A percentile compares a stretch with the other conserved stretches of the same genome.
Conservation (phyloP, 1,140 invertebrate genomes). For the Sinonovacula constricta region DNA sequence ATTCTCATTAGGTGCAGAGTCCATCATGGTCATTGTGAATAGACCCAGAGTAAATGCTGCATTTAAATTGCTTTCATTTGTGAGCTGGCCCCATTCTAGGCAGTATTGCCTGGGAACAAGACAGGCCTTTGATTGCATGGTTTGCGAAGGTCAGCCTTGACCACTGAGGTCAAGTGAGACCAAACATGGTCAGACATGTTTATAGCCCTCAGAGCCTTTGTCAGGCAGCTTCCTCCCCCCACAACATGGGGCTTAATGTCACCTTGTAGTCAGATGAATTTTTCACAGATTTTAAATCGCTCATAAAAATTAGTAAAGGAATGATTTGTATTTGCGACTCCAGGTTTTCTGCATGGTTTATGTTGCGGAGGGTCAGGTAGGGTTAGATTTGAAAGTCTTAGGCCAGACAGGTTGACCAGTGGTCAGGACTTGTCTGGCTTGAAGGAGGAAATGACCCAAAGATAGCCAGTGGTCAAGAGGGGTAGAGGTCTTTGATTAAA, state of each 20-base stretch:
- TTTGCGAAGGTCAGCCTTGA: conserved; percentile 40
- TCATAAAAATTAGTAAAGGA: conserved; percentile 32
- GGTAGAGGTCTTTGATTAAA: too few species aligned
- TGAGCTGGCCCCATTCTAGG: too few species aligned
- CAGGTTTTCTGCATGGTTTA: conserved; percentile 18
- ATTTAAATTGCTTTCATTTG: too few species aligned
- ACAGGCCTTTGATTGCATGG: conserved; percentile 25
- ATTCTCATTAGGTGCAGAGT: too few species aligned
- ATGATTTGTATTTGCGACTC: conserved; percentile 42
- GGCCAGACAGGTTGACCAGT: neutral
- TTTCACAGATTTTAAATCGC: conserved; percentile 46
- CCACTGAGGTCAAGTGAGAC: conserved; percentile 52
- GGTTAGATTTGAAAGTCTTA: conserved; percentile 46
- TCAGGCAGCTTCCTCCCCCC: too few species aligned
- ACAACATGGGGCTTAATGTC: conserved; percentile 49
- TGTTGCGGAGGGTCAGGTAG: conserved; percentile 17
- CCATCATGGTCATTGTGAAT: too few species aligned
- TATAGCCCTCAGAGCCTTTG: conserved; percentile 41
- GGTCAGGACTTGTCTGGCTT: too few species aligned
- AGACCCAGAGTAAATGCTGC: too few species aligned
- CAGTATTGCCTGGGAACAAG: conserved; percentile 44
- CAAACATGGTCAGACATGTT: conserved; percentile 41
- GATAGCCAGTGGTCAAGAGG: too few species aligned
- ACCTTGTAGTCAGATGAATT: conserved; percentile 43
- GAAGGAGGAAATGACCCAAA: too few species aligned